These are phyloP conservation scores for Nephrotoma flavescens DNA, from an alignment of 2,888 invertebrate species.

Conservation along the genomic window DNA sequence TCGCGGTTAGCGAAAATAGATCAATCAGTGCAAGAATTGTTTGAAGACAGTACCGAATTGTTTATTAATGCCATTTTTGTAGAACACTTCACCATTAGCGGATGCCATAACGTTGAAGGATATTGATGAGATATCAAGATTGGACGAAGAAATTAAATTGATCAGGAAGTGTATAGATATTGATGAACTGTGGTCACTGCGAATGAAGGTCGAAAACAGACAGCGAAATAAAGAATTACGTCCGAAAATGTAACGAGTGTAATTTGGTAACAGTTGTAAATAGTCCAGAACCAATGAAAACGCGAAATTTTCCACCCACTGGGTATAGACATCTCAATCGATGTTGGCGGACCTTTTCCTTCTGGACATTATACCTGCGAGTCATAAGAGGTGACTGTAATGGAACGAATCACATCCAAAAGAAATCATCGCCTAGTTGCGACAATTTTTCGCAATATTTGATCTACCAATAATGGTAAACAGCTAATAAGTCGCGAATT, in stretches of 20 bases:
- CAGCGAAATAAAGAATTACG: not conserved
- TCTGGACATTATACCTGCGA: not conserved
- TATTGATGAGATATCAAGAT: not conserved
- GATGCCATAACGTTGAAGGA: not conserved
- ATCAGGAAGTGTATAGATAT: not conserved
- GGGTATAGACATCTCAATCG: not conserved
- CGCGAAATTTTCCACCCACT: not conserved
- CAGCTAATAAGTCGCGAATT: too few species aligned
- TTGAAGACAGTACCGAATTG: too few species aligned
- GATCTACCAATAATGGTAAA: too few species aligned
- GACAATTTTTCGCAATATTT: too few species aligned
- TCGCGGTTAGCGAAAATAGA: too few species aligned
- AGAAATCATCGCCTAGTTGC: too few species aligned
- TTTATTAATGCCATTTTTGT: too few species aligned
- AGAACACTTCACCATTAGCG: too few species aligned
- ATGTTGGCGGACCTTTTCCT: not conserved
- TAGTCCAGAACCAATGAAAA: not conserved
- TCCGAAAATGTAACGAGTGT: too few species aligned
- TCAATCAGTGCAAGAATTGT: too few species aligned
- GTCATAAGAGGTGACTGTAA: not conserved
- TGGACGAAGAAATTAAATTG: not conserved
- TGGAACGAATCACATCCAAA: too few species aligned
- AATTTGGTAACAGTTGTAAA: not conserved
- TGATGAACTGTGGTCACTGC: not conserved
- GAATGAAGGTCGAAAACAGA: not conserved